Evolutionary conservation across 2,797 vertebrate genomes (phyloP).

Genomic region (Paedocypris micromegethes): DNA sequence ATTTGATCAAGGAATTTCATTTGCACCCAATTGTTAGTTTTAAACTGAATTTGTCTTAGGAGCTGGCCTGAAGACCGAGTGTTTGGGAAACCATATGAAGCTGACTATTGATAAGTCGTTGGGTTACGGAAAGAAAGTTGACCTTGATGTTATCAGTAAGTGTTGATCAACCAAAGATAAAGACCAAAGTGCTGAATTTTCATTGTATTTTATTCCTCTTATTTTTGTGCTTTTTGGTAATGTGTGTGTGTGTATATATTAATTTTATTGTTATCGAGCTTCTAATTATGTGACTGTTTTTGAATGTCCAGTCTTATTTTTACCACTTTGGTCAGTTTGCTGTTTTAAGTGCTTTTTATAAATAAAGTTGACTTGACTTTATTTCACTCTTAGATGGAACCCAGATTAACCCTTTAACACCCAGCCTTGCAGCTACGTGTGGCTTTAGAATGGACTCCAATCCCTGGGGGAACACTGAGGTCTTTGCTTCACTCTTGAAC

Average conservation of each 20-base stretch:
- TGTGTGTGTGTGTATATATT: too few species aligned
- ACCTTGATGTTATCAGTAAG: constrained; percentile 71
- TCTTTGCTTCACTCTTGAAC: constrained; percentile 71
- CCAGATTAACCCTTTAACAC: constrained; percentile 52
- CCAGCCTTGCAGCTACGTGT: constrained; percentile 68
- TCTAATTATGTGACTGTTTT: too few species aligned
- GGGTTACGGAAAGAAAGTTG: constrained; percentile 62
- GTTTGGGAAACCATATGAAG: constrained; percentile 63
- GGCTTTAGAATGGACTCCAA: constrained; percentile 72
- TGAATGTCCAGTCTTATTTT: too few species aligned
- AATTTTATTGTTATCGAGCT: too few species aligned
- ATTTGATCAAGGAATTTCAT: too few species aligned
- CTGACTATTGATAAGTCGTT: constrained; percentile 61
- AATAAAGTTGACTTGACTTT: too few species aligned
- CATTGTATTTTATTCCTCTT: background rate
- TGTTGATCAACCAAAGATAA: background rate
- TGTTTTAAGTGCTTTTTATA: too few species aligned
- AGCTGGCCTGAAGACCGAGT: constrained; percentile 57
- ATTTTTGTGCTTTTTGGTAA: background rate
- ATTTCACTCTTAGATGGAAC: constrained; percentile 58
- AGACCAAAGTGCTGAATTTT: too few species aligned
- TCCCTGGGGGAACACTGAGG: constrained; percentile 63
- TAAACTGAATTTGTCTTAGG: constrained; percentile 18
- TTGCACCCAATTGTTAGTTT: rapidly evolving
- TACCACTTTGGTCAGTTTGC: too few species aligned